Evolutionary conservation across 2,888 invertebrate genomes (phyloP).

Genomic region (Abscondita cerata): DNA sequence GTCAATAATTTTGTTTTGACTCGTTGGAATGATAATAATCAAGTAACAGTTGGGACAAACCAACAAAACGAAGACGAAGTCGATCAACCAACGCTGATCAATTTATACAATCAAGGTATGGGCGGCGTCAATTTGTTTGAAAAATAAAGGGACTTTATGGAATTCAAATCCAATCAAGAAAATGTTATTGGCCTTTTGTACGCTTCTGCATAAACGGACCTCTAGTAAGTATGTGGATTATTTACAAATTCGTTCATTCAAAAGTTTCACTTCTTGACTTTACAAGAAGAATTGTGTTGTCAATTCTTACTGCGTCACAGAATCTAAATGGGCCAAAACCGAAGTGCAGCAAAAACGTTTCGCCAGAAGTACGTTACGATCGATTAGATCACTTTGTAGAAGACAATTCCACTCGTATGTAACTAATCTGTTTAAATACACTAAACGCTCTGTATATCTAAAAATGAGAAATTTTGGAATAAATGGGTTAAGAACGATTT

Average conservation of each 20-base stretch:
- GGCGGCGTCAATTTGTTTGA: constrained; percentile 36
- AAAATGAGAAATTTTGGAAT: too few species aligned
- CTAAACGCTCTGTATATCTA: too few species aligned
- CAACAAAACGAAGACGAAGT: constrained; percentile 12
- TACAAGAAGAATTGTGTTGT: constrained; percentile 1
- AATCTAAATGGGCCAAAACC: too few species aligned
- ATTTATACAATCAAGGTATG: constrained; percentile 38
- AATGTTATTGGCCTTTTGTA: constrained; percentile 9
- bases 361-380: too few species aligned
- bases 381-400: too few species aligned
- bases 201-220: background rate
- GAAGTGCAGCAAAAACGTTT: too few species aligned
- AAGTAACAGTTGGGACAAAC: too few species aligned
- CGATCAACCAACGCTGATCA: constrained; percentile 31
- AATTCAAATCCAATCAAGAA: too few species aligned
- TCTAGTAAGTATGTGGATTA: constrained; percentile 5
- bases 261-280: background rate
- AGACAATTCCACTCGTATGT: too few species aligned
- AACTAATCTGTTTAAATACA: too few species aligned
- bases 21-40: constrained; percentile 34
- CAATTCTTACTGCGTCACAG: too few species aligned
- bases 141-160: constrained; percentile 21
- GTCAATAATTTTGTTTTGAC: constrained; percentile 2
- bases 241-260: background rate
- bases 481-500: too few species aligned